These are phyloP conservation scores for Amphiura filiformis DNA, from an alignment of 35 echinoderm and acorn worm genomes.

Conservation along the genomic window DNA sequence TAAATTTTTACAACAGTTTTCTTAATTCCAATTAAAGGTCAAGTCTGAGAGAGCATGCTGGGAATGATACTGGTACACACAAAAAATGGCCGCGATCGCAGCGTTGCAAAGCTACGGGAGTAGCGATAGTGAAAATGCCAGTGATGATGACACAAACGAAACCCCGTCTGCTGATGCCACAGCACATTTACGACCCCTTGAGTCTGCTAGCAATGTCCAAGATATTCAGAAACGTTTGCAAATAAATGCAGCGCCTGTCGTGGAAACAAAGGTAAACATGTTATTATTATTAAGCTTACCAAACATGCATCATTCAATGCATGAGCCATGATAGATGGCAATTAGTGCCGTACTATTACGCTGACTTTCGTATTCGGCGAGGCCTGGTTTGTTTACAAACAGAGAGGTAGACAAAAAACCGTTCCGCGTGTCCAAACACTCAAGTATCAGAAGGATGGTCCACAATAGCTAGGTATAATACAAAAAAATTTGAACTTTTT, in stretches of 20 bases:
- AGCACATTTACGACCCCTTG: constrained; percentile 72
- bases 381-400: too few relatives aligned
- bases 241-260: constrained; percentile 77
- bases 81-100: constrained; percentile 59
- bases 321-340: not conserved
- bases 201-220: constrained; percentile 46
- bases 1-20: too few relatives aligned
- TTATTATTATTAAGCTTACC: too few relatives aligned
- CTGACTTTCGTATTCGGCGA: too few relatives aligned
- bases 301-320: too few relatives aligned
- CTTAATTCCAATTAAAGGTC: not conserved
- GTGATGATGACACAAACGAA: constrained; percentile 32
- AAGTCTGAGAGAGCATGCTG: not conserved
- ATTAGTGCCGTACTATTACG: too few relatives aligned
- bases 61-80: not conserved
- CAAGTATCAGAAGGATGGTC: too few relatives aligned
- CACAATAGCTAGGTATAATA: too few relatives aligned
- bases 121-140: constrained; percentile 59
- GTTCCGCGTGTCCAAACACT: too few relatives aligned
- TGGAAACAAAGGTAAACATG: constrained; percentile 71
- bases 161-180: constrained; percentile 25
- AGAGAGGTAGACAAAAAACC: too few relatives aligned
- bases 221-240: constrained; percentile 65
- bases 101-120: constrained; percentile 68
- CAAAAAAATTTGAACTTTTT: too few relatives aligned